A percentile compares a stretch with the other conserved stretches of the same genome.
Evolutionary conservation across 2,113 vertebrate species (phyloP).

Genomic region (Xenotilapia leptura): DNA sequence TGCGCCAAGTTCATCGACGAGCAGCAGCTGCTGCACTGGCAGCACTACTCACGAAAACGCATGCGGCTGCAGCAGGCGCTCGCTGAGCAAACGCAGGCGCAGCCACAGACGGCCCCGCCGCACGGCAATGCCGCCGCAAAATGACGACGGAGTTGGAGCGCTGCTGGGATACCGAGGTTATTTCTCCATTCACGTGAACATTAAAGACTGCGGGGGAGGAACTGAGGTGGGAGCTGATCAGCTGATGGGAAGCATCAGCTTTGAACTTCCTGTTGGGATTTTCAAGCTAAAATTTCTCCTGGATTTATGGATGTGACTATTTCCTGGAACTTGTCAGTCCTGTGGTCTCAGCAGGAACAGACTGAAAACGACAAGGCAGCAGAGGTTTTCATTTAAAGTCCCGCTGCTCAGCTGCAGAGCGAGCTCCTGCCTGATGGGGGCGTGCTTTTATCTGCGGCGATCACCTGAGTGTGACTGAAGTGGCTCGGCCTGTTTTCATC

Average conservation of each 20-base stretch:
- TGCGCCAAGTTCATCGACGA: conserved; percentile 98
- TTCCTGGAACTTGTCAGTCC: not conserved
- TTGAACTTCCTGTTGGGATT: not conserved
- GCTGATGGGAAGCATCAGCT: not conserved
- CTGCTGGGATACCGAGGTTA: not conserved
- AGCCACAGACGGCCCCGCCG: conserved; percentile 70
- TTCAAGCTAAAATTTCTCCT: not conserved
- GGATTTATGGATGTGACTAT: not conserved
- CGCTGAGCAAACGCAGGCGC: conserved; percentile 86
- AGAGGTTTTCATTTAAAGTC: not conserved
- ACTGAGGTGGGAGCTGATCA: not conserved
- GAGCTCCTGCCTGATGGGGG: not conserved
- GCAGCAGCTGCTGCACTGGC: conserved; percentile 98
- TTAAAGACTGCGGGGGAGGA: not conserved
- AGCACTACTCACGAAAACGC: conserved; percentile 93
- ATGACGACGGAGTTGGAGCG: conserved; percentile 47
- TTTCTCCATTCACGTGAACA: not conserved
- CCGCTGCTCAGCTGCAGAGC: rapidly evolving
- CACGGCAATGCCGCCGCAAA: conserved; percentile 82
- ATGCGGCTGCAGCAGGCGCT: conserved; percentile 93
- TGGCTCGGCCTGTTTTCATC: not conserved
- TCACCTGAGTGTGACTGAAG: not conserved
- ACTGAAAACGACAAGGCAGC: not conserved
- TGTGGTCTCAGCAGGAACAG: not conserved
- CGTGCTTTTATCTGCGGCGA: rapidly evolving